Base-by-base conservation (phyloP, 1,140 invertebrate species). In the Nautilus pompilius region DNA sequence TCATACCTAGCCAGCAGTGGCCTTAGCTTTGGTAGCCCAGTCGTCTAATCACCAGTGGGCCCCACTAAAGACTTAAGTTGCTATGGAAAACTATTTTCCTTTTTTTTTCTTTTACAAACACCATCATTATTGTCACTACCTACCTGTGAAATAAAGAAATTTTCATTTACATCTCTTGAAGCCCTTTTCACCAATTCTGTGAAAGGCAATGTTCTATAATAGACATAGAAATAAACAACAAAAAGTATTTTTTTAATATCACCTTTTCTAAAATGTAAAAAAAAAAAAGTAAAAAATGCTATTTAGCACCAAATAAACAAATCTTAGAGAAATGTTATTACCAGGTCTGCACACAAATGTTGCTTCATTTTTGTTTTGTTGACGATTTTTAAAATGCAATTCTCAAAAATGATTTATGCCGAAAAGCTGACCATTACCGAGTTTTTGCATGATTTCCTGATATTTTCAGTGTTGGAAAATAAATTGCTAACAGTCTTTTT, bases 171-270 rank as follows among this genome's bases (percentile, higher is more conserved):
- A n/a, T 75, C 66, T 64, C 73, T 63, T 17, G 77, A 69, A 41
- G 82, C 80, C 71, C 85, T 62, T 66, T 75, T 65, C 2, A 87
- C 76, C 29, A 87, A 75, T 62, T 85, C 80, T 34, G 64, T 49
- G 66, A 87, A 86, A 45, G 78, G 72, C 20, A 87, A 66, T 22
- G 85, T 84, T 63, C 81, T 83, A 64, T 26, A 70, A 66, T 46
- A 67, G 30, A 68, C 51, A 26, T 6, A 49, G 13, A 56, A 60
- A 63, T 59, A 24, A 4, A 60, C 6, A 60, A 46, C 4, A 46
- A 51, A 33, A 54, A 56, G 29, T 49, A 49, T 8, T 8, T n/a
- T n/a, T 10, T n/a, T n/a, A 6, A 20, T 49, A 8, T 15, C 24
- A 15, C 6, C 0, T 49, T 20, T 20, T 6, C 20, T 20, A 8